Evolutionary conservation across 2,113 vertebrate species (phyloP).

Genomic region (Phylloscopus trochilus): DNA sequence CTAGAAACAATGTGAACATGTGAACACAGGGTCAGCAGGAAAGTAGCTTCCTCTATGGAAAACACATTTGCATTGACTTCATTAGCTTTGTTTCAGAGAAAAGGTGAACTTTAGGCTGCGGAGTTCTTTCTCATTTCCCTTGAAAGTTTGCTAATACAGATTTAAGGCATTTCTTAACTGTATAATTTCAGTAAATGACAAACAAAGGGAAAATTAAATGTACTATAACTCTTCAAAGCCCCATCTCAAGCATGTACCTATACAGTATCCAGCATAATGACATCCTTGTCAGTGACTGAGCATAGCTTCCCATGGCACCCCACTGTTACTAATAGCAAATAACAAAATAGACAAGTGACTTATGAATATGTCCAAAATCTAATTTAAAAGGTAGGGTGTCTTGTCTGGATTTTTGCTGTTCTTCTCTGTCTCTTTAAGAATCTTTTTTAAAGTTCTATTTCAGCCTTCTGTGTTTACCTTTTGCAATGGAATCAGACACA

Average conservation of each 20-base stretch:
- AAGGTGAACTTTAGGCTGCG: neutral
- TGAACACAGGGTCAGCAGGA: neutral
- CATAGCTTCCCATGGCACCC: neutral
- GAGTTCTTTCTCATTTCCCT: neutral
- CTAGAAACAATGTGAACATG: neutral
- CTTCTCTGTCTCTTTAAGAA: too few relatives aligned
- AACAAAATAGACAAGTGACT: neutral
- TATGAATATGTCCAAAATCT: neutral
- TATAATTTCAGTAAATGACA: neutral
- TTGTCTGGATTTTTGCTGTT: too few relatives aligned
- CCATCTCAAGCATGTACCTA: neutral
- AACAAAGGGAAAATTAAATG: neutral
- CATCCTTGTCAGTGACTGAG: neutral
- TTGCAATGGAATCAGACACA: too few relatives aligned
- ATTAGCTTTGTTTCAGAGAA: neutral
- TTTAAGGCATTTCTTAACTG: neutral
- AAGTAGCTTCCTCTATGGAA: neutral
- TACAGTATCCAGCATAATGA: neutral
- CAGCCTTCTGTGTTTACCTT: too few relatives aligned
- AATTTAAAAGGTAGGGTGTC: neutral
- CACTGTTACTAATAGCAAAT: neutral
- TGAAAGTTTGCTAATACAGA: neutral
- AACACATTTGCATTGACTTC: neutral
- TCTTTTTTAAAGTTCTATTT: too few relatives aligned
- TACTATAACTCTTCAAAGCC: neutral